These are phyloP conservation scores for Heliconius ismenius DNA, from an alignment of 2,888 invertebrate genomes.

Conservation along the genomic window DNA sequence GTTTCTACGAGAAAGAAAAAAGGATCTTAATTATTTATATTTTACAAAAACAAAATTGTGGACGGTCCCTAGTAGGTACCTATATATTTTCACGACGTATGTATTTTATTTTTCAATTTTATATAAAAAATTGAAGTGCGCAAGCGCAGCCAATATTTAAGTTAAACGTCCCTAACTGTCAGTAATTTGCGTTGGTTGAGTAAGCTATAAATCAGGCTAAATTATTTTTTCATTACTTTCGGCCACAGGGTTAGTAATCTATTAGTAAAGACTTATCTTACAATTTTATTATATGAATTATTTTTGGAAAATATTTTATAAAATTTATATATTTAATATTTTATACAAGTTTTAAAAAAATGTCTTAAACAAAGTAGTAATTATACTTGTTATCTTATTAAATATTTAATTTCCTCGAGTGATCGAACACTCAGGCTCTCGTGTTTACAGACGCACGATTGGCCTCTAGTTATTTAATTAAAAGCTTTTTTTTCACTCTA, in stretches of 20 bases:
- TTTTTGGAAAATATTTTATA: neutral
- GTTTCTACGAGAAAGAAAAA: neutral
- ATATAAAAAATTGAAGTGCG: constrained; percentile 55
- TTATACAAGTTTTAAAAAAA: too few relatives aligned
- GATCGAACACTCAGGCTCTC: too few relatives aligned
- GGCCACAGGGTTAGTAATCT: constrained; percentile 67
- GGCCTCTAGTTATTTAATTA: too few relatives aligned
- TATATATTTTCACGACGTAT: constrained; percentile 15
- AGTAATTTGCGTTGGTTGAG: constrained; percentile 75
- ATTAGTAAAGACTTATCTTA: constrained; percentile 59
- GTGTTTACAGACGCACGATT: too few relatives aligned
- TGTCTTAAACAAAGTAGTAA: too few relatives aligned
- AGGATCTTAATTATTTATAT: neutral
- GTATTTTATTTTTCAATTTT: constrained; percentile 26
- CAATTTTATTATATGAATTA: neutral
- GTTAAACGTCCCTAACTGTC: constrained; percentile 78
- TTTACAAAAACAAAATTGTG: neutral
- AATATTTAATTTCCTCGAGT: too few relatives aligned
- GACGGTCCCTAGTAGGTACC: neutral
- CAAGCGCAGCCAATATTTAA: constrained; percentile 73
- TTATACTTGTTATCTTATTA: too few relatives aligned
- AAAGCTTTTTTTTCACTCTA: too few relatives aligned
- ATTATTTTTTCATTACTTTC: constrained; percentile 78
- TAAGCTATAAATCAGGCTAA: constrained; percentile 80
- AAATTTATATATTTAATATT: neutral